phyloP scores from a whole-genome alignment of 2,888 invertebrate genomes.

The Priocnemis perturbator region DNA sequence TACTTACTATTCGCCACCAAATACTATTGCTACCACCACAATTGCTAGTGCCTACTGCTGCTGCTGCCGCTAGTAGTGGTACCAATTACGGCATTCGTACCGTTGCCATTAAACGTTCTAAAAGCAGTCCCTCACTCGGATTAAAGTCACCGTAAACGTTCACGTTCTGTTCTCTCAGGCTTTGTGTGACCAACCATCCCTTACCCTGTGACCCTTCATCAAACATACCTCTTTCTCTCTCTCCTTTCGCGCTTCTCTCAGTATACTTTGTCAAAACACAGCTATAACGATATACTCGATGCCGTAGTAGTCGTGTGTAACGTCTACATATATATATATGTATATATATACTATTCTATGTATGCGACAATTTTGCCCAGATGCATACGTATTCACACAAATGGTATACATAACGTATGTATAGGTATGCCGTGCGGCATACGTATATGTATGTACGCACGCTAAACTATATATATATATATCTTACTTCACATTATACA shows the following conservation, averaged over 20 bases:
- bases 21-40: conserved; percentile 20
- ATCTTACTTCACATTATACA: conserved; percentile 5
- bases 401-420: no score
- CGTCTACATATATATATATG: no score
- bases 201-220: conserved; percentile 5
- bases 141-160: neutral
- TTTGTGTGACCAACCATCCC: conserved; percentile 22
- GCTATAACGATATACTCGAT: no score
- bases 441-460: neutral
- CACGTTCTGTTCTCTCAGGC: conserved; percentile 5
- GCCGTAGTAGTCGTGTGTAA: no score
- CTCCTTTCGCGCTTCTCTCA: neutral
- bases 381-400: no score
- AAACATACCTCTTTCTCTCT: conserved; percentile 15
- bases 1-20: no score
- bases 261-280: neutral
- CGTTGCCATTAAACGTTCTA: conserved; percentile 2
- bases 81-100: conserved; percentile 14
- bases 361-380: no score
- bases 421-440: no score
- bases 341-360: no score
- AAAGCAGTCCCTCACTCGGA: neutral
- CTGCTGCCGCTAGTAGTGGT: conserved; percentile 39
- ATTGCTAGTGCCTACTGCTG: conserved; percentile 42
- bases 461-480: neutral